Percentiles rank a stretch among this genome's conserved stretches.
These are phyloP conservation scores for Gryon sp. DNA, from an alignment of 1,140 invertebrate genomes.

Conservation along the genomic window DNA sequence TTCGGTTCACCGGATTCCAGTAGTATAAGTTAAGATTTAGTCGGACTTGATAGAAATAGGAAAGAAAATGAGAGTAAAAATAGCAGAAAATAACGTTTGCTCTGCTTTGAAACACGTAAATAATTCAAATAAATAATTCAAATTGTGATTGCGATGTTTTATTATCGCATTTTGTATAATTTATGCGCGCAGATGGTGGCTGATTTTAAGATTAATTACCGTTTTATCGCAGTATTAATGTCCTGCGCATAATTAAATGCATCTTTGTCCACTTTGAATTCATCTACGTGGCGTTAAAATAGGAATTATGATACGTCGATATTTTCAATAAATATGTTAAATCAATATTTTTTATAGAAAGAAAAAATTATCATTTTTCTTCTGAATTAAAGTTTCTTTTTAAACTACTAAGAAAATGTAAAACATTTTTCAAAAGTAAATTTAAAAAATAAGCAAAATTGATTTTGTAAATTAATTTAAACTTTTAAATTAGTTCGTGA, in stretches of 20 bases:
- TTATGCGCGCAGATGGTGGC: slow-evolving; percentile 3
- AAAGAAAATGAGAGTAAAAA: background rate
- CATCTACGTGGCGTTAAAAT: background rate
- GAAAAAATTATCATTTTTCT: no score
- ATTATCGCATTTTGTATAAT: slow-evolving; percentile 1
- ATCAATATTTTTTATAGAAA: no score
- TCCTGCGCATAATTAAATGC: slow-evolving; percentile 3
- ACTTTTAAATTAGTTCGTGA: no score
- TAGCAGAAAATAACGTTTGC: background rate
- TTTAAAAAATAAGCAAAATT: no score
- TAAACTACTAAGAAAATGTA: no score
- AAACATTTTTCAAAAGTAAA: no score
- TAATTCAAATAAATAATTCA: background rate
- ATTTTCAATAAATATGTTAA: no score
- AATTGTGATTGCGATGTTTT: background rate
- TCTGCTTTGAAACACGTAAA: background rate
- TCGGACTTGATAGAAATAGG: background rate
- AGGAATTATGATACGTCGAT: no score
- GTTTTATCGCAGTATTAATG: slow-evolving; percentile 7
- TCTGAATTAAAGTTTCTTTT: no score
- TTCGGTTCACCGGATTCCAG: background rate
- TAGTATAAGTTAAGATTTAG: background rate
- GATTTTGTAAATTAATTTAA: no score
- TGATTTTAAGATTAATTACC: slow-evolving; percentile 8
- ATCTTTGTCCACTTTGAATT: slow-evolving; percentile 3